Evolutionary conservation across 2,888 invertebrate genomes (phyloP).

Genomic region (Sialis lutaria): DNA sequence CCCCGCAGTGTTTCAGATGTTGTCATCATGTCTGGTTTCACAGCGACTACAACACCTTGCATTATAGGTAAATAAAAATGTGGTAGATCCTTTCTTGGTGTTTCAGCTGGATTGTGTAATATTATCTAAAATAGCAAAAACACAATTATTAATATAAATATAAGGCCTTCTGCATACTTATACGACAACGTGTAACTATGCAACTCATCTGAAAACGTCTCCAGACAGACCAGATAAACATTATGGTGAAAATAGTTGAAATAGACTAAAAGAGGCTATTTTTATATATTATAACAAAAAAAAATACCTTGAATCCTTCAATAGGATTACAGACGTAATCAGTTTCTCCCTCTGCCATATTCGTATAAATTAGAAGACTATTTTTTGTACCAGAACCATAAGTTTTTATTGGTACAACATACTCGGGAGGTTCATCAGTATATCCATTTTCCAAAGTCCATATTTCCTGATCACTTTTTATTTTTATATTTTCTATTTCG

Average conservation of each 20-base stretch:
- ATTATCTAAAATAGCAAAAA: slow-evolving; percentile 27
- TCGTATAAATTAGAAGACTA: no score
- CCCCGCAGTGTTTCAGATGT: slow-evolving; percentile 45
- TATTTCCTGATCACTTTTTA: neutral
- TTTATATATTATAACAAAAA: no score
- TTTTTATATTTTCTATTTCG: no score
- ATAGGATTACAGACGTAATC: no score
- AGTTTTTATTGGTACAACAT: neutral
- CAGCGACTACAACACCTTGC: slow-evolving; percentile 51
- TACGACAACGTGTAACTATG: no score
- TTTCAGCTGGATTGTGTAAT: slow-evolving; percentile 50
- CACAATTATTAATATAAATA: neutral
- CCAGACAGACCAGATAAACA: no score
- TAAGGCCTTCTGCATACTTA: no score
- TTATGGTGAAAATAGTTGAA: no score
- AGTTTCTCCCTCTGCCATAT: no score
- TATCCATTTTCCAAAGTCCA: neutral
- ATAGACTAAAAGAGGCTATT: no score
- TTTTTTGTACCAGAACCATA: neutral
- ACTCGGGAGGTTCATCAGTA: neutral
- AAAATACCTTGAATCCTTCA: no score
- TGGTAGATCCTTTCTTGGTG: slow-evolving; percentile 47
- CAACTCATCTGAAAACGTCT: no score
- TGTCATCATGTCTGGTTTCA: slow-evolving; percentile 61
- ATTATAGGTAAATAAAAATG: slow-evolving; percentile 52